Conservation (phyloP, 2,113 vertebrate species). For the Campylomormyrus numenius region DNA sequence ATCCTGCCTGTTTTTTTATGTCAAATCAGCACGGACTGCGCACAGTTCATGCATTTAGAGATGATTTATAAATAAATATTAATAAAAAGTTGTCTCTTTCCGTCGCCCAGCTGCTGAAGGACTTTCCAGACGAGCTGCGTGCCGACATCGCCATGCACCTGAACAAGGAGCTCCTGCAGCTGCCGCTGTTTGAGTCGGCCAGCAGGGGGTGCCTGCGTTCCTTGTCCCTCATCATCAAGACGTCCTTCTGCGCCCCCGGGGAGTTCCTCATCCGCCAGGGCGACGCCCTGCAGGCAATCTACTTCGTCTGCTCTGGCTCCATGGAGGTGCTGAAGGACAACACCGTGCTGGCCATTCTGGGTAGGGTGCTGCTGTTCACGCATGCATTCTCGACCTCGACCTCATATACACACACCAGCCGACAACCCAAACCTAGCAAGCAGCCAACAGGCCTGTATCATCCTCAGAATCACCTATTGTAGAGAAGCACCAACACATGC, state of each 20-base stretch:
- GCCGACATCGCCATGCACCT: conserved; percentile 68
- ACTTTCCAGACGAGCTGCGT: conserved; percentile 64
- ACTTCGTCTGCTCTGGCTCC: conserved; percentile 66
- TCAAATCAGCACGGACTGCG: background rate
- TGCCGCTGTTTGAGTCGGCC: conserved; percentile 64
- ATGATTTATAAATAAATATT: background rate
- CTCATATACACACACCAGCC: background rate
- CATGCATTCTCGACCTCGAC: background rate
- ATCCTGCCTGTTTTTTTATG: background rate
- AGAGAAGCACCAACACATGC: background rate
- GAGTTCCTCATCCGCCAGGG: conserved; percentile 68
- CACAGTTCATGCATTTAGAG: background rate
- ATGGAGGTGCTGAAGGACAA: conserved; percentile 68
- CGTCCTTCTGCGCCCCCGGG: conserved; percentile 62
- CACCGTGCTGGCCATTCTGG: conserved; percentile 63
- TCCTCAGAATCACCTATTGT: background rate
- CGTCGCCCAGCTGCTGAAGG: conserved; percentile 54
- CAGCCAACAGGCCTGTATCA: background rate
- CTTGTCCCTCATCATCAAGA: conserved; percentile 65
- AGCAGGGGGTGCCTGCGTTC: conserved; percentile 66
- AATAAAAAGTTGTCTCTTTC: background rate
- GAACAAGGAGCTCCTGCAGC: conserved; percentile 63
- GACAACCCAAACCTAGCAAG: background rate
- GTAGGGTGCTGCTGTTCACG: conserved; percentile 31
- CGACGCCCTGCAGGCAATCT: conserved; percentile 64